Evolutionary conservation across 2,888 invertebrate genomes (phyloP).

Genomic region (Scaptodrosophila latifasciaeformis): DNA sequence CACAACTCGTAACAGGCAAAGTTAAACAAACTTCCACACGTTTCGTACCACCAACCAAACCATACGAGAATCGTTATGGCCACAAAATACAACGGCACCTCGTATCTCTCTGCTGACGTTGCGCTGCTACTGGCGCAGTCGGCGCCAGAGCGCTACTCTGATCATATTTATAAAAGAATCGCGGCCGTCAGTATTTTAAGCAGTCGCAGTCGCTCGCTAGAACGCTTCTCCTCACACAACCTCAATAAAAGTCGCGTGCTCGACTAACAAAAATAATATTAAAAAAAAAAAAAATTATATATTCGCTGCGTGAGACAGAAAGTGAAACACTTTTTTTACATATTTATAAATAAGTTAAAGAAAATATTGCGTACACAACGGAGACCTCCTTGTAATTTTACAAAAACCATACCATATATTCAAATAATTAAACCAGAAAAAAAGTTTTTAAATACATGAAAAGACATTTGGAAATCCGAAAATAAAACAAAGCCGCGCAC

Average conservation of each 20-base stretch:
- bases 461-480: not conserved
- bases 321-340: no score
- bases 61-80: not conserved
- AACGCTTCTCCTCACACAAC: slow-evolving; percentile 41
- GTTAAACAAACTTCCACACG: slow-evolving; percentile 2
- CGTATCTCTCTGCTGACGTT: slow-evolving; percentile 37
- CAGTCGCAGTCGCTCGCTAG: slow-evolving; percentile 68
- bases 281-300: no score
- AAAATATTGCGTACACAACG: no score
- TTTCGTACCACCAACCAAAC: not conserved
- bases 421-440: no score
- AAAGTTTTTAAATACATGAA: no score
- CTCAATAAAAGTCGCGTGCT: not conserved
- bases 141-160: slow-evolving; percentile 33
- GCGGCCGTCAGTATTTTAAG: slow-evolving; percentile 56
- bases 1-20: not conserved
- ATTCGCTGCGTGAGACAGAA: no score
- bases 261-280: no score
- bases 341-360: no score
- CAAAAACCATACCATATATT: no score
- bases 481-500: slow-evolving; percentile 20
- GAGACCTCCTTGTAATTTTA: no score
- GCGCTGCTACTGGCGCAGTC: slow-evolving; percentile 22
- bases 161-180: slow-evolving; percentile 73
- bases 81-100: no score